phyloP scores from a whole-genome alignment of 2,888 invertebrate species.

The Mesopsocus fuscifrons region DNA sequence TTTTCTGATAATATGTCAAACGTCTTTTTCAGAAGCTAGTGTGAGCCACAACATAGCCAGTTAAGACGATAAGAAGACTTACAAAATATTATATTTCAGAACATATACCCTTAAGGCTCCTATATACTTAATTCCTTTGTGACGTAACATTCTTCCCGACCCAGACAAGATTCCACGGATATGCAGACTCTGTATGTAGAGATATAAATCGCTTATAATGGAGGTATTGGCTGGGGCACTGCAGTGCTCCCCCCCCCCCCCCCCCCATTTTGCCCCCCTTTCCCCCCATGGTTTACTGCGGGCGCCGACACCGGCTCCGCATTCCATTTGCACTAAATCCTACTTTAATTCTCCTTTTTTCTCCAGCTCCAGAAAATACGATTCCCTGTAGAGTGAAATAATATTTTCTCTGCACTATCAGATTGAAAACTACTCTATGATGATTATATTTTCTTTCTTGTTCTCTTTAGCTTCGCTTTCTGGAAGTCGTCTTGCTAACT shows the following conservation, averaged over 20 bases:
- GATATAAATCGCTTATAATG: conserved; percentile 8
- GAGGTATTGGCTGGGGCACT: conserved; percentile 8
- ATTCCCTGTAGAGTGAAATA: conserved; percentile 4
- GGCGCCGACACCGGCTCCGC: conserved; percentile 4
- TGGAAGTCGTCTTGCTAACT: too few relatives aligned
- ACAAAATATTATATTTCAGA: too few relatives aligned
- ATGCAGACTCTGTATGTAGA: conserved; percentile 2
- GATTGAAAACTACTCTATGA: conserved; percentile 8
- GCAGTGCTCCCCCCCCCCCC: conserved; percentile 4
- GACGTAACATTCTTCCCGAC: too few relatives aligned
- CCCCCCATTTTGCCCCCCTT: background rate
- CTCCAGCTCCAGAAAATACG: conserved; percentile 3
- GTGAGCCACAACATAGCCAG: too few relatives aligned
- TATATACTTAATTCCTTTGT: too few relatives aligned
- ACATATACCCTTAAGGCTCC: too few relatives aligned
- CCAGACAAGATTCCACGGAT: background rate
- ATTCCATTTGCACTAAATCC: conserved; percentile 10
- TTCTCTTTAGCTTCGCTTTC: background rate
- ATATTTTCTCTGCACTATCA: conserved; percentile 9
- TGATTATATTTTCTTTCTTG: too few relatives aligned
- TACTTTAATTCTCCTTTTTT: conserved; percentile 10
- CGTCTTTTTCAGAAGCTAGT: too few relatives aligned
- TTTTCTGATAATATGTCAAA: too few relatives aligned
- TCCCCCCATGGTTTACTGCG: background rate
- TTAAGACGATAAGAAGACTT: too few relatives aligned